These are phyloP conservation scores for Zeus faber DNA, from an alignment of 2,113 vertebrate genomes.

Conservation along the genomic window DNA sequence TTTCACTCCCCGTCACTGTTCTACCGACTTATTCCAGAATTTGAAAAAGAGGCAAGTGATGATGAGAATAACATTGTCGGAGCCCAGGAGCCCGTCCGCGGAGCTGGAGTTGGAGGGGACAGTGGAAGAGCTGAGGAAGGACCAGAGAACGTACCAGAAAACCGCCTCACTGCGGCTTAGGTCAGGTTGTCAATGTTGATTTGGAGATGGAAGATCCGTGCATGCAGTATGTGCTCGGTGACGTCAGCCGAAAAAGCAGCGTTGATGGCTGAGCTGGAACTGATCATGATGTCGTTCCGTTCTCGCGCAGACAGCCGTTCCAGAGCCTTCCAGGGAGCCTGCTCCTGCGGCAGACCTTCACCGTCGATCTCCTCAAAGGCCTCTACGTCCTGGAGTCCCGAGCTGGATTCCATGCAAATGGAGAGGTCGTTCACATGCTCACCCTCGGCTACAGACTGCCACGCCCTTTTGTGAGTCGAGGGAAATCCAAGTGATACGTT, in stretches of 20 bases:
- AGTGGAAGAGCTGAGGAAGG: constrained; percentile 78
- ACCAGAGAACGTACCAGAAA: constrained; percentile 77
- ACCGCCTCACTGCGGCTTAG: constrained; percentile 74
- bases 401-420: constrained; percentile 62
- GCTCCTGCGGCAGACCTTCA: constrained; percentile 81
- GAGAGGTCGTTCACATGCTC: constrained; percentile 77
- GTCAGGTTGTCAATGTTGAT: constrained; percentile 43
- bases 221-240: not conserved
- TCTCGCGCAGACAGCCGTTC: constrained; percentile 79
- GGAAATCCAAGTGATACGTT: not conserved
- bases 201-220: not conserved
- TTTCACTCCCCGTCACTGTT: not conserved
- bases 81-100: constrained; percentile 45
- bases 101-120: constrained; percentile 75
- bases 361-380: constrained; percentile 67
- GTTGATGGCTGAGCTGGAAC: too few relatives aligned
- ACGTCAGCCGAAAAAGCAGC: not conserved
- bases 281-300: constrained; percentile 6
- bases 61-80: constrained; percentile 59
- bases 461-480: constrained; percentile 77
- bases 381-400: constrained; percentile 81
- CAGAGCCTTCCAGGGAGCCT: constrained; percentile 72
- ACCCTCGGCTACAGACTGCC: constrained; percentile 75
- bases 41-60: constrained; percentile 69
- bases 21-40: constrained; percentile 44